phyloP scores from a whole-genome alignment of 1,140 invertebrate genomes.

The Ptiloglossa arizonensis region DNA sequence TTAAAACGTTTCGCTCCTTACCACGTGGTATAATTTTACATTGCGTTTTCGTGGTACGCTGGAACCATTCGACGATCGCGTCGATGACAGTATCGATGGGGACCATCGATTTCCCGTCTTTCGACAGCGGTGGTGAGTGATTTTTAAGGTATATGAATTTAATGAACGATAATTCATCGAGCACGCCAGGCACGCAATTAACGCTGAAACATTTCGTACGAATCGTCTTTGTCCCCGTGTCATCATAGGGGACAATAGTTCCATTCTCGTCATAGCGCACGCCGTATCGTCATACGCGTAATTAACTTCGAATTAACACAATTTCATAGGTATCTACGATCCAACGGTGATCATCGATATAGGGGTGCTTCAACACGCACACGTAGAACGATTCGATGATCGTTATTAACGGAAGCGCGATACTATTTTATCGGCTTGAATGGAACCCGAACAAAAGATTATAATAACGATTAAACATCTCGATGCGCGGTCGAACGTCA shows the following conservation, averaged over 20 bases:
- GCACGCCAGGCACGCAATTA: constrained; percentile 42
- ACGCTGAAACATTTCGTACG: neutral
- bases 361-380: neutral
- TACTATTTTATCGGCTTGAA: constrained; percentile 1
- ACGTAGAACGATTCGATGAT: constrained; percentile 2
- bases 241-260: constrained; percentile 42
- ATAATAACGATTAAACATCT: no score
- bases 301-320: constrained; percentile 23
- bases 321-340: constrained; percentile 34
- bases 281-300: constrained; percentile 20
- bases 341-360: neutral
- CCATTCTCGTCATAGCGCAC: constrained; percentile 34
- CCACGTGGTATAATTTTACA: neutral
- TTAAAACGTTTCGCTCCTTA: neutral
- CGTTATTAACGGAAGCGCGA: neutral
- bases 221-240: constrained; percentile 35
- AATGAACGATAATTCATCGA: constrained; percentile 40
- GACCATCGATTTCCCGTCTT: constrained; percentile 10
- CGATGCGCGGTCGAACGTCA: no score
- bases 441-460: neutral
- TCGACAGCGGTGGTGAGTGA: neutral
- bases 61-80: neutral
- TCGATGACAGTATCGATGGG: neutral
- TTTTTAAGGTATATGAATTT: constrained; percentile 39
- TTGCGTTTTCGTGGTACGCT: neutral